Conservation (phyloP, 2,113 vertebrate species). For the Psammodynastes pulverulentus region DNA sequence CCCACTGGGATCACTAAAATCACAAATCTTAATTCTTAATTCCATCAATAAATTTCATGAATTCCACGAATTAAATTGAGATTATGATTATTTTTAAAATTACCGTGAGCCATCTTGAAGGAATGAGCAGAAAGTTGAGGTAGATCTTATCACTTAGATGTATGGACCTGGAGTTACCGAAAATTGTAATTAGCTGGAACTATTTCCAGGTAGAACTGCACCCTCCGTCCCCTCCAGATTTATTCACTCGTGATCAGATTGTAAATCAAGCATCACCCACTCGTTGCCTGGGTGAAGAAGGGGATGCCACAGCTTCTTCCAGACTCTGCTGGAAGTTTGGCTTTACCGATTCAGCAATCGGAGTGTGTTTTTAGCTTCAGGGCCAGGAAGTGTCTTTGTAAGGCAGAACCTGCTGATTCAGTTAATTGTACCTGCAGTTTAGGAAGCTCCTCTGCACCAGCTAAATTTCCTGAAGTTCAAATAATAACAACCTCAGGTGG, state of each 20-base stretch:
- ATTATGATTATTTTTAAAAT: neutral
- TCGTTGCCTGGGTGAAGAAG: neutral
- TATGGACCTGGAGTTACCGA: neutral
- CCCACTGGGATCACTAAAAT: neutral
- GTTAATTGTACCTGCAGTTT: neutral
- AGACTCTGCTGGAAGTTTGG: neutral
- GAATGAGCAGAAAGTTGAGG: neutral
- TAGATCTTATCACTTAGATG: neutral
- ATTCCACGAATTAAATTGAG: neutral
- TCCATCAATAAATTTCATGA: neutral
- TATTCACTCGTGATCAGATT: neutral
- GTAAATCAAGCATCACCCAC: neutral
- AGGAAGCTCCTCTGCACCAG: neutral
- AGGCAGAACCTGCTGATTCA: neutral
- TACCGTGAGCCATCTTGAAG: neutral
- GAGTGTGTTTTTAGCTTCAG: too few relatives aligned
- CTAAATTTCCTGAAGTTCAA: neutral
- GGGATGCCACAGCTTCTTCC: neutral
- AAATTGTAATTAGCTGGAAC: neutral
- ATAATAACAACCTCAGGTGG: neutral
- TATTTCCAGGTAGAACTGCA: neutral
- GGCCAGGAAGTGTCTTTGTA: neutral
- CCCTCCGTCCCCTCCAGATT: neutral
- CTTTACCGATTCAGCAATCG: neutral
- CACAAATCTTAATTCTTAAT: neutral